Percentiles rank a stretch among this genome's conserved stretches.
phyloP scores from a whole-genome alignment of 2,797 vertebrate species.

The Argyrosomus regius region DNA sequence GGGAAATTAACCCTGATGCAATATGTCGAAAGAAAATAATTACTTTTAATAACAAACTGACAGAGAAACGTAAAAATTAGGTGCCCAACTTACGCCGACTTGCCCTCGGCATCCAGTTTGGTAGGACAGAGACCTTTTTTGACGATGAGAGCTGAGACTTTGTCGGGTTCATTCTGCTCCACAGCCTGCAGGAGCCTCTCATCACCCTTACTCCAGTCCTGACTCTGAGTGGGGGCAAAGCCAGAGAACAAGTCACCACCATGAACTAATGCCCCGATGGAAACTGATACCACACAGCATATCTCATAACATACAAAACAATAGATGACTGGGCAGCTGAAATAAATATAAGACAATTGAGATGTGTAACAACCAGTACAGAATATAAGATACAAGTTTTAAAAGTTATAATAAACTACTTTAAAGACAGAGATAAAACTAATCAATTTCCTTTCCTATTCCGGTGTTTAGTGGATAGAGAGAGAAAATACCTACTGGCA shows the following conservation, averaged over 20 bases:
- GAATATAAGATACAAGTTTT: background rate
- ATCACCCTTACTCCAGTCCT: constrained; percentile 96
- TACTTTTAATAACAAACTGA: background rate
- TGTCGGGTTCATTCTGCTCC: constrained; percentile 95
- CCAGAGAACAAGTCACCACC: constrained; percentile 58
- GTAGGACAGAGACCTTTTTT: constrained; percentile 96
- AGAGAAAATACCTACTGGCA: constrained; percentile 85
- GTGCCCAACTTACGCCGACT: constrained; percentile 92
- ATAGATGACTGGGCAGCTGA: background rate
- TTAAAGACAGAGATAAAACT: background rate
- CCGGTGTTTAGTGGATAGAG: background rate
- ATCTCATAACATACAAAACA: constrained; percentile 37
- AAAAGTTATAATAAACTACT: background rate
- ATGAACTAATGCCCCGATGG: background rate
- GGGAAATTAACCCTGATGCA: background rate
- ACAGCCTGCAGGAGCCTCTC: constrained; percentile 95
- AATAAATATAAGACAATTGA: constrained; percentile 14
- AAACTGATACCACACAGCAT: constrained; percentile 45
- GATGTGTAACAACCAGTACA: background rate
- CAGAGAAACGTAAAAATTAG: background rate
- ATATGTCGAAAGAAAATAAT: background rate
- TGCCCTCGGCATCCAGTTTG: constrained; percentile 94
- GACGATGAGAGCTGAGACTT: constrained; percentile 91
- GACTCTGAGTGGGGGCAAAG: constrained; percentile 84
- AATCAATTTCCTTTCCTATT: background rate